Conservation (phyloP, 2,888 invertebrate species). For the Cataglyphis rosenhaueri region DNA sequence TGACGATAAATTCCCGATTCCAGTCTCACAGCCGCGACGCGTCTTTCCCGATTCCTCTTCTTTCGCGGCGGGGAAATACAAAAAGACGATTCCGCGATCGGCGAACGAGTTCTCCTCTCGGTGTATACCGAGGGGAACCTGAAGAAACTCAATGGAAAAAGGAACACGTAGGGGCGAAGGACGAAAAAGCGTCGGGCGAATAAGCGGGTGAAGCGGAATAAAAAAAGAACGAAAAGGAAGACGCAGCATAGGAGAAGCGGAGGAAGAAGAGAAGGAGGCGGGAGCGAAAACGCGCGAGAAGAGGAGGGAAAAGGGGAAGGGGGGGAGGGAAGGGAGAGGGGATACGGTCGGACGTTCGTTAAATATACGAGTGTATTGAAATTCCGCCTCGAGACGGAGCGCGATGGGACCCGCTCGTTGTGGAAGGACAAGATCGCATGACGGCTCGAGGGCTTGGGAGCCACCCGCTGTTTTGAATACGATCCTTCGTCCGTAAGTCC, state of each 20-base stretch:
- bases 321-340: background rate
- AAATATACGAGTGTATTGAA: constrained; percentile 84
- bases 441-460: constrained; percentile 79
- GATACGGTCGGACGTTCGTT: constrained; percentile 78
- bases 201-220: constrained; percentile 39
- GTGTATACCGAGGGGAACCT: constrained; percentile 64
- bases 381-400: constrained; percentile 79
- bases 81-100: constrained; percentile 72
- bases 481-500: constrained; percentile 75
- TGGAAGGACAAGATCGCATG: constrained; percentile 83
- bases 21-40: constrained; percentile 65
- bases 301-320: constrained; percentile 24
- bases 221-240: constrained; percentile 50
- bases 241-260: constrained; percentile 26
- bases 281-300: constrained; percentile 19
- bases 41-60: constrained; percentile 52
- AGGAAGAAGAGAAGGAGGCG: constrained; percentile 14
- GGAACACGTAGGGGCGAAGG: constrained; percentile 50
- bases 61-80: constrained; percentile 75
- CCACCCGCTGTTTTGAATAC: constrained; percentile 84
- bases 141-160: constrained; percentile 61
- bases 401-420: constrained; percentile 80
- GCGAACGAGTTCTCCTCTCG: constrained; percentile 69
- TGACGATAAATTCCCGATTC: constrained; percentile 80
- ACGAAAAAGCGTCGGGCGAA: constrained; percentile 47